These are phyloP conservation scores for Gastracanthus pulcherrimus DNA, from an alignment of 2,888 invertebrate species.

Conservation along the genomic window DNA sequence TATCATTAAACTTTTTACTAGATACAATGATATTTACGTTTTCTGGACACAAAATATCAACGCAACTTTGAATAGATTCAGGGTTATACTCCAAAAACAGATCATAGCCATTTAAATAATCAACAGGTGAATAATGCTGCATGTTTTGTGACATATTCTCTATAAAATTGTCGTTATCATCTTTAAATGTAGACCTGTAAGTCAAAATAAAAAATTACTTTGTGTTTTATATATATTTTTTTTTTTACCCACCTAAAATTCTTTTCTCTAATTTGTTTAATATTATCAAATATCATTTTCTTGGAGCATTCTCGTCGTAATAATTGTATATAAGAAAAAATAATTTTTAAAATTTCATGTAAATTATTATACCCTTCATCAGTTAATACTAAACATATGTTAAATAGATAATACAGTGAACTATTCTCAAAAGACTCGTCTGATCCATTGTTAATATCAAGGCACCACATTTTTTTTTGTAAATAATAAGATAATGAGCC, in stretches of 20 bases:
- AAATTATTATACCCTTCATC: constrained; percentile 77
- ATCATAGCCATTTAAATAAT: constrained; percentile 87
- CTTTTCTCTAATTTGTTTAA: neutral
- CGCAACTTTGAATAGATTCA: constrained; percentile 74
- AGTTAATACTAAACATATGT: constrained; percentile 80
- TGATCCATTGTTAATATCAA: constrained; percentile 85
- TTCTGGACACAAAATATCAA: constrained; percentile 82
- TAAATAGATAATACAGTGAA: constrained; percentile 87
- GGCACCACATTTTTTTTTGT: constrained; percentile 87
- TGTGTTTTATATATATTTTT: neutral
- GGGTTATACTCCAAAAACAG: constrained; percentile 84
- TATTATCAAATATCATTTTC: neutral
- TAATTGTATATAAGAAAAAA: constrained; percentile 78
- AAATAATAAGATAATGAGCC: constrained; percentile 90
- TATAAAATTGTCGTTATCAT: constrained; percentile 83
- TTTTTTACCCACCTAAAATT: neutral
- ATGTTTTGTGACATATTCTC: constrained; percentile 87
- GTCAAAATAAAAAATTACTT: neutral
- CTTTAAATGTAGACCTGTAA: neutral
- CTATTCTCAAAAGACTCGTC: constrained; percentile 89
- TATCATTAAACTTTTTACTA: constrained; percentile 80
- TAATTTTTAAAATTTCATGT: constrained; percentile 85
- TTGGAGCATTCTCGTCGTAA: neutral
- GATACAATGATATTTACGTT: constrained; percentile 85
- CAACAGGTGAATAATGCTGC: constrained; percentile 88